Percentiles rank a stretch among this genome's conserved stretches.
Conservation (phyloP, 2,888 invertebrate species). For the Scaptomyza reducta region DNA sequence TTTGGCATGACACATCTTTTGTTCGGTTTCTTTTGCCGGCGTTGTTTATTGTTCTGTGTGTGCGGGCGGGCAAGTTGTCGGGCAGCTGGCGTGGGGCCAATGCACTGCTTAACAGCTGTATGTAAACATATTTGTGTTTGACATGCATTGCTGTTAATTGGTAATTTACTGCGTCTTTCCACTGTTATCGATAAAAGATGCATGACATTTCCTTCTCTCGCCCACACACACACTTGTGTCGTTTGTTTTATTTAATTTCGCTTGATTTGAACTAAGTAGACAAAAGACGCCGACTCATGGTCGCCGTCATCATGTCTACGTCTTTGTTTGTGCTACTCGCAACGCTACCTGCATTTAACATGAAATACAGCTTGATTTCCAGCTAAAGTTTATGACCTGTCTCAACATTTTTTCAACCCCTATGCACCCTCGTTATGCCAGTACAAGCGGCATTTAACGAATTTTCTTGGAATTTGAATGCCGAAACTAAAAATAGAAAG, state of each 20-base stretch:
- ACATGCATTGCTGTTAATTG: slow-evolving; percentile 36
- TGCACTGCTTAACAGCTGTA: slow-evolving; percentile 39
- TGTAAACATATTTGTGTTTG: slow-evolving; percentile 45
- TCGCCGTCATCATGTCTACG: slow-evolving; percentile 55
- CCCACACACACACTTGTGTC: slow-evolving; percentile 24
- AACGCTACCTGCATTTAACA: slow-evolving; percentile 51
- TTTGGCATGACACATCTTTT: slow-evolving; percentile 38
- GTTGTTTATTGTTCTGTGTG: slow-evolving; percentile 53
- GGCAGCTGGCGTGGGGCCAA: slow-evolving; percentile 48
- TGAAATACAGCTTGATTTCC: slow-evolving; percentile 36
- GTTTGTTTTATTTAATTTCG: slow-evolving; percentile 2
- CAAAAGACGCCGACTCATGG: slow-evolving; percentile 52
- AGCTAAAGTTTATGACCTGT: slow-evolving; percentile 55
- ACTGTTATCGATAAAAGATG: slow-evolving; percentile 42
- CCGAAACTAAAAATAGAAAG: slow-evolving; percentile 13
- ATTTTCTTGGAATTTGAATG: slow-evolving; percentile 42
- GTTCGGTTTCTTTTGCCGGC: slow-evolving; percentile 37
- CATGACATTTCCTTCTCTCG: neutral
- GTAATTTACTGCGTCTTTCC: slow-evolving; percentile 21
- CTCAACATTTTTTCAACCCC: slow-evolving; percentile 47
- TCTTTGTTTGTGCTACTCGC: slow-evolving; percentile 27
- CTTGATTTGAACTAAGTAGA: slow-evolving; percentile 20
- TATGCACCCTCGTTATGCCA: slow-evolving; percentile 12
- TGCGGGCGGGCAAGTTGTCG: slow-evolving; percentile 5
- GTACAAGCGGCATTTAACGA: slow-evolving; percentile 38